Base-by-base conservation (phyloP, 2,888 invertebrate species). In the Amiota communis region DNA sequence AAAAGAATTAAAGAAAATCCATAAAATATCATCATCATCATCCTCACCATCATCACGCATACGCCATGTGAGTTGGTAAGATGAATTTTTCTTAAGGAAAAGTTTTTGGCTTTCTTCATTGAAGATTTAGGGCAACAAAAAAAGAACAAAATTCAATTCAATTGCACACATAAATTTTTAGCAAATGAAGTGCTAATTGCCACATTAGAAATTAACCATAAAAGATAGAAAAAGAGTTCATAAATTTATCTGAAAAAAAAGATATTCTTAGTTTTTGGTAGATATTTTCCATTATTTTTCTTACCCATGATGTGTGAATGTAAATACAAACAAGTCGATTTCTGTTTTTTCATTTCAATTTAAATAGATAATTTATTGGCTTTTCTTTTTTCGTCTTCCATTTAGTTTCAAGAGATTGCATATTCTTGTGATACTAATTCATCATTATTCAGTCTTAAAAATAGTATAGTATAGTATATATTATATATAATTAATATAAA, bases 361-460 rank as follows among this genome's bases (percentile, higher is more conserved):
- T 67, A 10, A 51, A 68, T 20, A 20, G 23, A 53, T 68, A 68
- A 68, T 68, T 68, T 68, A 68, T 68, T 51, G 20, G 23, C 8
- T n/a, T n/a, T 53, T 68, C 13, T 36, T 36, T 36, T 63, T n/a
- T n/a, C n/a, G n/a, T n/a, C n/a, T 11, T 36, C 46, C 17, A 6
- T 63, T 36, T 53, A n/a, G 53, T n/a, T 53, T 53, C n/a, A n/a
- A n/a, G 13, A n/a, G 53, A n/a, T 53, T 53, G 53, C 53, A n/a
- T 53, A 53, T 53, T 36, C 6, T 36, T 36, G 36, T 36, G 36
- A 36, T 36, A 6, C 2, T 36, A 36, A 36, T 36, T 59, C 23
- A 20, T 17, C 23, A 59, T 57, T 15, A 17, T 23, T 77, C 78
- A 78, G 78, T 78, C 78, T 78, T 76, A 78, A 75, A 77, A 23